Conservation (phyloP, 2,113 vertebrate genomes). For the Heterotis niloticus region DNA sequence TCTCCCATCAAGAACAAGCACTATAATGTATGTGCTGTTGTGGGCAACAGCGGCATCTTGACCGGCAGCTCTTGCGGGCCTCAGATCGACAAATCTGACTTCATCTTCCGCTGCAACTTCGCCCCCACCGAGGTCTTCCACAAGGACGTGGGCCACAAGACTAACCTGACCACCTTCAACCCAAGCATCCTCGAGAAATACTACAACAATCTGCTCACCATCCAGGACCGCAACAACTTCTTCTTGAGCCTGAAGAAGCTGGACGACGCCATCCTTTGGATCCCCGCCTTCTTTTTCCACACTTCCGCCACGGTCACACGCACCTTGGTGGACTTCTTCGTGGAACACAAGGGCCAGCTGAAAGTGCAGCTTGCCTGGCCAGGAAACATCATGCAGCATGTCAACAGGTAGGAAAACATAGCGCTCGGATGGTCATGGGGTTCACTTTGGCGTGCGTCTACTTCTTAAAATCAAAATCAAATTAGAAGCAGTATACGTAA, state of each 20-base stretch:
- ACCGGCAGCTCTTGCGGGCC: constrained; percentile 85
- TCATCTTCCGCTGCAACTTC: constrained; percentile 96
- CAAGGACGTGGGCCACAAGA: constrained; percentile 86
- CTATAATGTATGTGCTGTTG: constrained; percentile 84
- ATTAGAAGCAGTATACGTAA: too few relatives aligned
- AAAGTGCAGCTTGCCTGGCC: constrained; percentile 94
- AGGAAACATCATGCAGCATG: constrained; percentile 94
- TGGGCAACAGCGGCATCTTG: constrained; percentile 93
- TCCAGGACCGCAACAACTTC: constrained; percentile 97
- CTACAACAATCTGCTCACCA: constrained; percentile 94
- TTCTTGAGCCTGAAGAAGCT: constrained; percentile 92
- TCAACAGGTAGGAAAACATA: constrained; percentile 77
- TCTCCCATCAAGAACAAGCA: constrained; percentile 85
- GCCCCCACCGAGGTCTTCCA: constrained; percentile 90
- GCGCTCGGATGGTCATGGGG: too few relatives aligned
- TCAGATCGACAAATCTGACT: constrained; percentile 86
- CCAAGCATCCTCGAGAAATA: constrained; percentile 97
- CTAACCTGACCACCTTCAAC: constrained; percentile 98
- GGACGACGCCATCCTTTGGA: constrained; percentile 91
- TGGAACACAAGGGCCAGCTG: constrained; percentile 86
- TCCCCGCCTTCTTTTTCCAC: constrained; percentile 97
- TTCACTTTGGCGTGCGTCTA: too few relatives aligned
- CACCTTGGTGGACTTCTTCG: constrained; percentile 94
- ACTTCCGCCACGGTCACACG: constrained; percentile 90
- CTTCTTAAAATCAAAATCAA: too few relatives aligned